Conservation (phyloP, 2,113 vertebrate species). For the Dicerorhinus sumatrensis region DNA sequence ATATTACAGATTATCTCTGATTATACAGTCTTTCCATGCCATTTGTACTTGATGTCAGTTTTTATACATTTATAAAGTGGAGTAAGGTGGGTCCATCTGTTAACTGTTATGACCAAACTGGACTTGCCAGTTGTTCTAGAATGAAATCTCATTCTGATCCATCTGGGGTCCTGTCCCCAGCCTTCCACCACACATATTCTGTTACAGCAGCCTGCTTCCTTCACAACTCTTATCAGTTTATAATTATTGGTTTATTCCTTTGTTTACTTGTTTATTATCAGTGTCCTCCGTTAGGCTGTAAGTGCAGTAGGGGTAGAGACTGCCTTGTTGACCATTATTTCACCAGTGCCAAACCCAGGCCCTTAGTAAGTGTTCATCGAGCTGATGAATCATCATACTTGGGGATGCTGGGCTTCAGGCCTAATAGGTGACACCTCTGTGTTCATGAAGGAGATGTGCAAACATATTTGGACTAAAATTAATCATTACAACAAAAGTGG, state of each 20-base stretch:
- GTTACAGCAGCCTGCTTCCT: neutral
- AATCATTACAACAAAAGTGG: neutral
- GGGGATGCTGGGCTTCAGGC: neutral
- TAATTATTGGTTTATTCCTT: neutral
- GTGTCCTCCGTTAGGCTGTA: neutral
- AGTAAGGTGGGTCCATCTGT: neutral
- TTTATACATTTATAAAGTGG: conserved; percentile 1
- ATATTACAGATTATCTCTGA: neutral
- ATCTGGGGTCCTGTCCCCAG: neutral
- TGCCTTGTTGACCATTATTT: neutral
- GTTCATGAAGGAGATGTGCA: neutral
- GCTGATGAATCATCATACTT: neutral
- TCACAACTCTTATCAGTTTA: neutral
- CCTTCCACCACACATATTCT: neutral
- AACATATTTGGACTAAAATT: neutral
- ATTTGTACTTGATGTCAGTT: neutral
- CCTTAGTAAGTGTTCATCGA: neutral
- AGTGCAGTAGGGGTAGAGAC: neutral
- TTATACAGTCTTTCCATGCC: neutral
- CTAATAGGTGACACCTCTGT: neutral
- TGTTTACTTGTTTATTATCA: neutral
- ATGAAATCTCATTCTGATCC: neutral
- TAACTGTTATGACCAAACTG: neutral
- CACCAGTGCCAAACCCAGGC: neutral
- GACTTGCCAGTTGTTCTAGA: neutral